phyloP scores from a whole-genome alignment of 2,797 vertebrate species.

The Tiaroga cobitis region DNA sequence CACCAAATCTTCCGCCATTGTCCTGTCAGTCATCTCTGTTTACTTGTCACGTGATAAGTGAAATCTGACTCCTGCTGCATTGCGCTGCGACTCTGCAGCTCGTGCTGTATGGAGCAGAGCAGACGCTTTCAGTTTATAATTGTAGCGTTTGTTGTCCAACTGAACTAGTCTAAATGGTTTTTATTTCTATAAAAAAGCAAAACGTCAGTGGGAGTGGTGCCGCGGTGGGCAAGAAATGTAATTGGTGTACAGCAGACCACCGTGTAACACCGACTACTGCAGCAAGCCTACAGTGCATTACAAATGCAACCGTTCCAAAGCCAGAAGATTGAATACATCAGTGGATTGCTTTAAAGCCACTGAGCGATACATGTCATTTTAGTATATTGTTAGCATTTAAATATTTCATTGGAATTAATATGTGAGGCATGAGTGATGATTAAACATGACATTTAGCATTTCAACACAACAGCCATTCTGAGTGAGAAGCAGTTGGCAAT shows the following conservation, averaged over 20 bases:
- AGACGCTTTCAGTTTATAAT: not conserved
- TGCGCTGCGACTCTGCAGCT: no score
- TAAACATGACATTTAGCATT: conserved; percentile 33
- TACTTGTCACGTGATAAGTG: not conserved
- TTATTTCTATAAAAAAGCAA: not conserved
- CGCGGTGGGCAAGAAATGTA: not conserved
- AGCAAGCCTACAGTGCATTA: not conserved
- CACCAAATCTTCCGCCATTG: not conserved
- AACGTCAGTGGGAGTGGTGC: not conserved
- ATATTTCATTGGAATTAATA: conserved; percentile 10
- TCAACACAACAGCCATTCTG: not conserved
- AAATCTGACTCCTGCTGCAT: not conserved
- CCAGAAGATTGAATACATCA: not conserved
- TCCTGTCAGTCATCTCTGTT: not conserved
- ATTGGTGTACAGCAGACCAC: not conserved
- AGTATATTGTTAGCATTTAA: conserved; percentile 19
- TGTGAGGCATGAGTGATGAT: conserved; percentile 17
- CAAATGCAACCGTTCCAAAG: not conserved
- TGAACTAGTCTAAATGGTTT: not conserved
- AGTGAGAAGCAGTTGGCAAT: not conserved
- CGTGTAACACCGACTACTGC: not conserved
- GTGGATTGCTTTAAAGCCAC: not conserved
- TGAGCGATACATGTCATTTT: conserved; percentile 13
- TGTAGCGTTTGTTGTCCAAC: not conserved
- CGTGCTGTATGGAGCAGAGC: no score